Base-by-base conservation (phyloP, 2,888 invertebrate genomes). In the Melanotus villosus region DNA sequence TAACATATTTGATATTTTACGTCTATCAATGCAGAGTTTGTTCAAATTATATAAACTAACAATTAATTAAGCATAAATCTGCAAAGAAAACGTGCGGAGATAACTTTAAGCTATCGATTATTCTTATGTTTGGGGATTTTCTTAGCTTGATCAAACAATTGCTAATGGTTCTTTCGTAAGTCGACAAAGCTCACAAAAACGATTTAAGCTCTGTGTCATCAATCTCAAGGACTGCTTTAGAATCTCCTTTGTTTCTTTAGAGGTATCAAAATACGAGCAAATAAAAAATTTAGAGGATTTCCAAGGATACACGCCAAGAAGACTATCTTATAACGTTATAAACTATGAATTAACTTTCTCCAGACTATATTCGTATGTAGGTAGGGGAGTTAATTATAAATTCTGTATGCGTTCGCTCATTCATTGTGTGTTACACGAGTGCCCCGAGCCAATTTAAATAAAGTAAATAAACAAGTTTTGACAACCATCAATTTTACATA, bases 101-200 rank as follows among this genome's bases (percentile, higher is more conserved):
- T n/a, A 26, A 26, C 26, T 26, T 7, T 3, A 7, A 26, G 7
- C 26, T 5, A 26, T 3, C 7, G 26, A 26, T 26, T 26, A 26
- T 26, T 26, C 7, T 26, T 26, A 26, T 26, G 26, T 7, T n/a
- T n/a, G n/a, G n/a, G n/a, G n/a, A n/a, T n/a, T 38, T 14, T 38
- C 38, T 38, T 38, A 38, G n/a, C n/a, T 10, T n/a, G 38, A 38
- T 38, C 38, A 38, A 38, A 38, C 38, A 38, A 38, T 38, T 26
- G 38, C 14, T 38, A 38, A 38, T 12, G 38, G 38, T 12, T 38
- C 14, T n/a, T 38, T 26, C 26, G 26, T 26, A 26, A 26, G 38
- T n/a, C 38, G 38, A 38, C 6, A 4, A 14, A n/a, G 14, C 3
- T 38, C 38, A 38, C 38, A 38, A 38, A 38, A 38, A 38, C 38